Percentiles rank a stretch among this genome's conserved stretches.
Evolutionary conservation across 2,888 invertebrate genomes (phyloP).

Genomic region (Parelbella ahira): DNA sequence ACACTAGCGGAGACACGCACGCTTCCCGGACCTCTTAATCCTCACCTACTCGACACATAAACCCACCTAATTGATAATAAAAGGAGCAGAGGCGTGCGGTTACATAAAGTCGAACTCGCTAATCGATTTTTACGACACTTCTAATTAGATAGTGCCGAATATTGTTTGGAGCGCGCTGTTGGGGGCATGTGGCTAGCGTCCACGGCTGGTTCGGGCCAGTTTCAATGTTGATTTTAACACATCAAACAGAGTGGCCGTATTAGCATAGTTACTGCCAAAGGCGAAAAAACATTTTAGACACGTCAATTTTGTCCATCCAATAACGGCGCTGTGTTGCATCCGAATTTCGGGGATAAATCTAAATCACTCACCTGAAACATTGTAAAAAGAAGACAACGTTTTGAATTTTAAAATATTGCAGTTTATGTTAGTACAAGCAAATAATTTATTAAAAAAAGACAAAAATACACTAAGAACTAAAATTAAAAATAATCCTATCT

Average conservation of each 20-base stretch:
- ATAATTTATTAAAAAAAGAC: too few relatives aligned
- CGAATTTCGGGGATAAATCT: too few relatives aligned
- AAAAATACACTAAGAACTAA: too few relatives aligned
- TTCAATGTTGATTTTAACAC: slow-evolving; percentile 2
- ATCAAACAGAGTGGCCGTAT: too few relatives aligned
- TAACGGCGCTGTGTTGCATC: too few relatives aligned
- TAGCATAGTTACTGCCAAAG: background rate
- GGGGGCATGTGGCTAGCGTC: slow-evolving; percentile 40
- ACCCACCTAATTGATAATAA: slow-evolving; percentile 80
- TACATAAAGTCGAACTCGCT: slow-evolving; percentile 60
- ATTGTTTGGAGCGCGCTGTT: slow-evolving; percentile 61
- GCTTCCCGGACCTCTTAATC: slow-evolving; percentile 61
- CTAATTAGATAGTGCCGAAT: slow-evolving; percentile 67
- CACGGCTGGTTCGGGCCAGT: background rate
- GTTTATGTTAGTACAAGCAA: too few relatives aligned
- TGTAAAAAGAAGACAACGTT: too few relatives aligned
- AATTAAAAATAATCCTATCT: too few relatives aligned
- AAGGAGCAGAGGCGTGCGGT: slow-evolving; percentile 73
- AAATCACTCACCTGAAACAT: too few relatives aligned
- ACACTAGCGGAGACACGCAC: slow-evolving; percentile 67
- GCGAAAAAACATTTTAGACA: too few relatives aligned
- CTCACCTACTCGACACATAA: slow-evolving; percentile 74
- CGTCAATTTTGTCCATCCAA: too few relatives aligned
- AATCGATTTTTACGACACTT: slow-evolving; percentile 74
- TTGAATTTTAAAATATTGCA: too few relatives aligned